phyloP scores from a whole-genome alignment of 2,113 vertebrate species.

The Hippocampus guttulatus region DNA sequence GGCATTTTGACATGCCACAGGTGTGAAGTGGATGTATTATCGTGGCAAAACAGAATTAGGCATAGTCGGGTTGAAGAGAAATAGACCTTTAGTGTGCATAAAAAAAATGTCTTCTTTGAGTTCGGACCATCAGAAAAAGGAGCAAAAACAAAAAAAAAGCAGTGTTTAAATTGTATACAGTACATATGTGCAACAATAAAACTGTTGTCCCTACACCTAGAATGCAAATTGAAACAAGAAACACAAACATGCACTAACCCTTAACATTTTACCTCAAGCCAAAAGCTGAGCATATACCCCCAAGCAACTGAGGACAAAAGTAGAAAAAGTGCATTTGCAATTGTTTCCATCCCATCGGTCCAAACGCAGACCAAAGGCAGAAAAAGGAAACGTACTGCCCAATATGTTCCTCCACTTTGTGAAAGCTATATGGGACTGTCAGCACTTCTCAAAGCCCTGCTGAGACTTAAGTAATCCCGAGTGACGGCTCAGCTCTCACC shows the following conservation, averaged over 20 bases:
- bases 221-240: neutral
- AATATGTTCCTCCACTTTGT: conserved; percentile 41
- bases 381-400: conserved; percentile 39
- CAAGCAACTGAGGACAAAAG: neutral
- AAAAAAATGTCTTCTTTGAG: neutral
- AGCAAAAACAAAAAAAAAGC: no score
- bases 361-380: conserved; percentile 40
- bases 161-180: neutral
- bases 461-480: conserved; percentile 61
- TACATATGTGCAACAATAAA: neutral
- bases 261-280: neutral
- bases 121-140: neutral
- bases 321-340: neutral
- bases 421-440: conserved; percentile 52
- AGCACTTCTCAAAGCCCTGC: conserved; percentile 54
- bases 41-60: neutral
- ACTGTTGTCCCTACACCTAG: neutral
- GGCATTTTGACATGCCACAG: neutral
- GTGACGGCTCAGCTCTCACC: conserved; percentile 55
- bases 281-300: neutral
- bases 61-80: neutral
- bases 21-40: neutral
- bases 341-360: neutral
- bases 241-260: neutral
- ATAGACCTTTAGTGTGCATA: neutral